These are phyloP conservation scores for Knipowitschia caucasica DNA, from an alignment of 2,797 vertebrate genomes.

Conservation along the genomic window DNA sequence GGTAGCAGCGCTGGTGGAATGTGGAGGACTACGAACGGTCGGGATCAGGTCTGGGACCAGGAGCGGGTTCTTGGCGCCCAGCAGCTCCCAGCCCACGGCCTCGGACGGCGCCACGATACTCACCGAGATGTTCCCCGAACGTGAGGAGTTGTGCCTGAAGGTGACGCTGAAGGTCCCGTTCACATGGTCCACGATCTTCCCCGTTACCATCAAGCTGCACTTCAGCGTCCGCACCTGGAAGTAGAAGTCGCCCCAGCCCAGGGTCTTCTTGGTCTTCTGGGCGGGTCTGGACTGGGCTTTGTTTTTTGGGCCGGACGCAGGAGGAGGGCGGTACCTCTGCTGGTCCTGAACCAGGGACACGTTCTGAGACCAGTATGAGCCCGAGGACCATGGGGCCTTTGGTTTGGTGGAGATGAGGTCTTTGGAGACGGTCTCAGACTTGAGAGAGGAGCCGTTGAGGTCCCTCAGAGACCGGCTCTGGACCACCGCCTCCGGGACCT, in stretches of 20 bases:
- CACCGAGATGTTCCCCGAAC: constrained; percentile 91
- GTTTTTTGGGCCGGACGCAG: no score
- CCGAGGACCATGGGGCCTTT: constrained; percentile 63
- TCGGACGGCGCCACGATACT: constrained; percentile 94
- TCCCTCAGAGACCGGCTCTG: constrained; percentile 57
- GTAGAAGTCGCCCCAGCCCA: constrained; percentile 96
- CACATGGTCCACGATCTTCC: constrained; percentile 96
- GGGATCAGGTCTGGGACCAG: constrained; percentile 60
- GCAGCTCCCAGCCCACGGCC: constrained; percentile 81
- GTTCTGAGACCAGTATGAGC: constrained; percentile 83
- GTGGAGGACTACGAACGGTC: constrained; percentile 61
- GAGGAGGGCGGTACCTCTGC: constrained; percentile 56
- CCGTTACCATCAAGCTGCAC: constrained; percentile 91
- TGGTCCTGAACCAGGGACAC: constrained; percentile 74
- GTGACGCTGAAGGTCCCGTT: constrained; percentile 97
- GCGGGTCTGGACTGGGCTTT: no score
- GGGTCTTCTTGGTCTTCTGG: constrained; percentile 86
- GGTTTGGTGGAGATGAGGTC: constrained; percentile 68
- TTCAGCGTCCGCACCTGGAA: constrained; percentile 92
- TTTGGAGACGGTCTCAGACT: constrained; percentile 60
- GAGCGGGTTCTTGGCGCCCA: constrained; percentile 42
- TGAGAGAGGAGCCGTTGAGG: constrained; percentile 42
- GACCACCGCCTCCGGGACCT: constrained; percentile 76
- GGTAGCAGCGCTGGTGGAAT: constrained; percentile 66
- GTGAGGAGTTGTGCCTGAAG: constrained; percentile 95